Evolutionary conservation across 2,797 vertebrate species (phyloP), one percentile per base, ranked within the genome.

Genomic region (Emydoidea blandingii): DNA sequence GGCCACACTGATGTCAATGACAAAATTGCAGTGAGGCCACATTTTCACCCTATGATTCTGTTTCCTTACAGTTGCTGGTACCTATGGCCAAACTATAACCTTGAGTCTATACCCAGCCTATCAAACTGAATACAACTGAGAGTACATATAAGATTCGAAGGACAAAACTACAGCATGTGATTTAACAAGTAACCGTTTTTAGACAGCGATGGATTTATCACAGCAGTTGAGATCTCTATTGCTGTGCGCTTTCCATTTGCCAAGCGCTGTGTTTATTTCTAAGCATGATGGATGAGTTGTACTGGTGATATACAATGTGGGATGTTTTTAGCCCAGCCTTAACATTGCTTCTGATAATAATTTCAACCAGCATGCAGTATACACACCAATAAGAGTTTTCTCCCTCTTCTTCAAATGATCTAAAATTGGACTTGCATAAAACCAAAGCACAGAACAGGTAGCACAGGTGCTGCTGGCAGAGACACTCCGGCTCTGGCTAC

Each of bases 401-500:
- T 0, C 4, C 31, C 47, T 90, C 87, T 72, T 59, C 52, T 93
- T 92, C 47, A 57, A 65, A 29, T 47, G 18, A 56, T 72, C 49
- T 47, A 53, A 86, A 86, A 85, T 41, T 85, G 49, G 44, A 93
- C 76, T 57, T 87, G 34, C 44, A 47, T 52, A 79, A 95, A 96
- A 44, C 29, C 79, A 68, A 76, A 79, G 34, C 85, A 92, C 16
- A 25, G 79, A 93, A 62, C 54, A 95, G 86, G 47, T 92, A 87
- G n/a, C 85, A 93, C 88, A 92, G 92, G 83, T 94, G 91, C 31
- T 95, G 81, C 86, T 92, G 91, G 83, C 79, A 90, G 95, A 92
- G 89, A 72, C 76, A 88, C 85, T 83, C n/a, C 27, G 2, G 6
- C 29, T 62, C 59, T 62, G 31, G 31, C 29, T 62, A 62, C 59